Conservation (phyloP, 2,113 vertebrate genomes). For the Erinaceus europaeus region DNA sequence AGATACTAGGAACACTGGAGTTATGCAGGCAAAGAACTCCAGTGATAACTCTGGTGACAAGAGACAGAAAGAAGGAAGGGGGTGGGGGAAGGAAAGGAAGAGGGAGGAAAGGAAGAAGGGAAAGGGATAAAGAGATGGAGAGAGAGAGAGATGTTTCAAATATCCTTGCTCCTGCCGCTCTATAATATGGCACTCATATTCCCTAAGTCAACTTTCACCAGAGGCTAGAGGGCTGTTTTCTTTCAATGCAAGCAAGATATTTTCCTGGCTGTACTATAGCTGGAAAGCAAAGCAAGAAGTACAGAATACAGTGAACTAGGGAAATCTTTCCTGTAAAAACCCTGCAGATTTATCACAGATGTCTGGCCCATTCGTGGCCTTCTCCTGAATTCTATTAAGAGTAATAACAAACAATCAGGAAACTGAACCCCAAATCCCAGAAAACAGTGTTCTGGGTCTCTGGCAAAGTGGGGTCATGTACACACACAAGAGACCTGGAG, state of each 20-base stretch:
- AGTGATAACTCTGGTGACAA: too few relatives aligned
- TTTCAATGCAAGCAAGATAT: slow-evolving; percentile 50
- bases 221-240: slow-evolving; percentile 18
- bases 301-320: slow-evolving; percentile 64
- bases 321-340: slow-evolving; percentile 67
- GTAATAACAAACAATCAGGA: slow-evolving; percentile 74
- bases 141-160: too few relatives aligned
- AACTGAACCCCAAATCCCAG: slow-evolving; percentile 70
- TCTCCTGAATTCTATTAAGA: slow-evolving; percentile 70
- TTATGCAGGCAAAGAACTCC: too few relatives aligned
- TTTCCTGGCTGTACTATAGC: slow-evolving; percentile 62
- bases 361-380: slow-evolving; percentile 50
- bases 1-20: too few relatives aligned
- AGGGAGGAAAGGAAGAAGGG: too few relatives aligned
- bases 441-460: slow-evolving; percentile 70
- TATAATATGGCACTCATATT: background rate
- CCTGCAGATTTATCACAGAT: slow-evolving; percentile 71
- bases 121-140: too few relatives aligned
- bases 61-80: too few relatives aligned
- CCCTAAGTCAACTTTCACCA: slow-evolving; percentile 16
- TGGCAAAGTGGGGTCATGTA: slow-evolving; percentile 72
- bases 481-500: slow-evolving; percentile 59
- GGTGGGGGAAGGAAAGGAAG: too few relatives aligned
- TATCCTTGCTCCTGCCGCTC: background rate
- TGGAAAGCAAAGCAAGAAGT: slow-evolving; percentile 72